These are phyloP conservation scores for Phthorimaea operculella DNA, from an alignment of 1,140 invertebrate genomes.

Conservation along the genomic window DNA sequence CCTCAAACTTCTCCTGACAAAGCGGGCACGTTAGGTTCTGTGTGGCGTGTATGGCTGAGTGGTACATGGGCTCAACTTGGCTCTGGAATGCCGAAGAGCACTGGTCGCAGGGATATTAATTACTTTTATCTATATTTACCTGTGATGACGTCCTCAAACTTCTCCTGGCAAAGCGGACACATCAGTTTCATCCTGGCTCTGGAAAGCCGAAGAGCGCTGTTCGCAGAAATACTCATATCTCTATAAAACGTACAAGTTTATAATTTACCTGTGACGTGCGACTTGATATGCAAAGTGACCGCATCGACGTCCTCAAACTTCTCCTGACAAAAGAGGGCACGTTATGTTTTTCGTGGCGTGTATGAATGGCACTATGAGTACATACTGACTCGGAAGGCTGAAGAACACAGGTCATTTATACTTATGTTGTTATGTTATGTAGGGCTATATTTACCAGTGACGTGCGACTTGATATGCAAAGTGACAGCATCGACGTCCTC, in stretches of 20 bases:
- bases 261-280: conserved; percentile 70
- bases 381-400: conserved; percentile 63
- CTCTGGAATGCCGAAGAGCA: conserved; percentile 48
- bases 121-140: conserved; percentile 24
- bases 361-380: conserved; percentile 72
- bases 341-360: conserved; percentile 72
- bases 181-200: too few species aligned
- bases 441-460: conserved; percentile 53
- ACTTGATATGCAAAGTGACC: conserved; percentile 70
- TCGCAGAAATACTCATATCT: too few species aligned
- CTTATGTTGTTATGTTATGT: too few species aligned
- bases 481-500: conserved; percentile 64
- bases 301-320: conserved; percentile 64
- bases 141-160: conserved; percentile 64
- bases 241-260: too few species aligned
- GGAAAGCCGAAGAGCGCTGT: too few species aligned
- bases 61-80: conserved; percentile 72
- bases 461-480: conserved; percentile 71
- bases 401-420: conserved; percentile 53
- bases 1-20: conserved; percentile 70
- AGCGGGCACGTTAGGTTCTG: conserved; percentile 72
- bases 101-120: conserved; percentile 57
- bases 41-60: conserved; percentile 72
- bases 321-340: conserved; percentile 74
- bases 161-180: conserved; percentile 73